Conservation (phyloP, 2,888 invertebrate genomes). For the Enchytraeus crypticus region DNA sequence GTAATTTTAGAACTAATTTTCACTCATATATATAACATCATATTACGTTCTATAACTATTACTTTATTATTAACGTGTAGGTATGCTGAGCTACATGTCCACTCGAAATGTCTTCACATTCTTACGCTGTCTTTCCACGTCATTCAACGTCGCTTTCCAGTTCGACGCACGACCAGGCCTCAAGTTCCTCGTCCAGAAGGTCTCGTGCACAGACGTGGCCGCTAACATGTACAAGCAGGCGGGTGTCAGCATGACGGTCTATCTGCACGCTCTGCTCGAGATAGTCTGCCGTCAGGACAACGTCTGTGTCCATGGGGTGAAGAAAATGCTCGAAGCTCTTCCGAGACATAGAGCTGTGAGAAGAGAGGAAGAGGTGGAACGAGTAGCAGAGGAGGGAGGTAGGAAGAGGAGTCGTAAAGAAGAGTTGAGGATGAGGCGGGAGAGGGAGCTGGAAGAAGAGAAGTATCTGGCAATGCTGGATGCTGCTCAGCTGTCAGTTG, state of each 20-base stretch:
- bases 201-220: conserved; percentile 43
- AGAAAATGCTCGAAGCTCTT: not conserved
- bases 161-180: conserved; percentile 84
- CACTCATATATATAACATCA: too few relatives aligned
- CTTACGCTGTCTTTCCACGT: conserved; percentile 59
- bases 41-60: too few relatives aligned
- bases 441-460: too few relatives aligned
- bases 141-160: conserved; percentile 71
- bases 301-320: not conserved
- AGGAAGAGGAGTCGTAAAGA: too few relatives aligned
- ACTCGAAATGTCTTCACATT: conserved; percentile 35
- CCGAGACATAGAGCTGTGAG: not conserved
- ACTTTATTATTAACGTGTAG: conserved; percentile 24
- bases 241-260: conserved; percentile 79
- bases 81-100: conserved; percentile 38
- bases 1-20: too few relatives aligned
- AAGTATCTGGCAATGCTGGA: not conserved
- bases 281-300: conserved; percentile 57
- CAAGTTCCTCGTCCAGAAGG: conserved; percentile 83
- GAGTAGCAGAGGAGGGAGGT: not conserved
- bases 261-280: conserved; percentile 71
- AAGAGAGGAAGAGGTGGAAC: not conserved
- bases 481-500: not conserved
- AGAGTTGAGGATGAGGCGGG: too few relatives aligned
- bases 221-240: conserved; percentile 59